phyloP scores from a whole-genome alignment of 2,797 vertebrate species.

The Rhinogobio ventralis region DNA sequence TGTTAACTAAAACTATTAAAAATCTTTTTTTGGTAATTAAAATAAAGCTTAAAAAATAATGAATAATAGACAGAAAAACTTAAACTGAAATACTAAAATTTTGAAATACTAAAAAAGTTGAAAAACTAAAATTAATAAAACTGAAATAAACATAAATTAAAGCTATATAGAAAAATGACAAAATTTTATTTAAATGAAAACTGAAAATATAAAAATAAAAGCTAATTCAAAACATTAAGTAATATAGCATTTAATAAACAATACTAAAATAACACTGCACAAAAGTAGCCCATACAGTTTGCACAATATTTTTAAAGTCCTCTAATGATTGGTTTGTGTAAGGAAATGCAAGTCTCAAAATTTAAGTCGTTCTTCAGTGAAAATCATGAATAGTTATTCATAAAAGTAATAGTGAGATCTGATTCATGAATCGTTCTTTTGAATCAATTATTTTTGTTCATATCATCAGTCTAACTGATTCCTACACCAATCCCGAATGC shows the following conservation, averaged over 20 bases:
- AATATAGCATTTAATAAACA: not conserved
- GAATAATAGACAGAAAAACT: no score
- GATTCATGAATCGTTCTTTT: not conserved
- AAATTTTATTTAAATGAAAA: no score
- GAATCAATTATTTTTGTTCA: not conserved
- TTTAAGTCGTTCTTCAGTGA: not conserved
- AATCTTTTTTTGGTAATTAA: no score
- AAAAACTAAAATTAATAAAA: no score
- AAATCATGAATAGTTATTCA: not conserved
- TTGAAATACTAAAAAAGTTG: no score
- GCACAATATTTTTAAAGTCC: not conserved
- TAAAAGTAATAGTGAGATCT: not conserved
- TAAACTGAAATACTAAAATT: no score
- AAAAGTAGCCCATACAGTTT: not conserved
- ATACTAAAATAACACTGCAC: not conserved
- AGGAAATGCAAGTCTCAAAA: not conserved
- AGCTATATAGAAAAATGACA: no score
- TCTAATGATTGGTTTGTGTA: not conserved
- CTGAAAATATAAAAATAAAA: no score
- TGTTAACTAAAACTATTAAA: no score
- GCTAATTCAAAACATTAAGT: not conserved
- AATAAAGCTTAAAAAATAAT: no score
- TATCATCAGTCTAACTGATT: no score
- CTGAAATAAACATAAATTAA: no score
- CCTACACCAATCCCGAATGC: not conserved